Percentiles rank a stretch among this genome's conserved stretches.
These are phyloP conservation scores for Lasioglossum villosulum DNA, from an alignment of 2,888 invertebrate species.

Conservation along the genomic window DNA sequence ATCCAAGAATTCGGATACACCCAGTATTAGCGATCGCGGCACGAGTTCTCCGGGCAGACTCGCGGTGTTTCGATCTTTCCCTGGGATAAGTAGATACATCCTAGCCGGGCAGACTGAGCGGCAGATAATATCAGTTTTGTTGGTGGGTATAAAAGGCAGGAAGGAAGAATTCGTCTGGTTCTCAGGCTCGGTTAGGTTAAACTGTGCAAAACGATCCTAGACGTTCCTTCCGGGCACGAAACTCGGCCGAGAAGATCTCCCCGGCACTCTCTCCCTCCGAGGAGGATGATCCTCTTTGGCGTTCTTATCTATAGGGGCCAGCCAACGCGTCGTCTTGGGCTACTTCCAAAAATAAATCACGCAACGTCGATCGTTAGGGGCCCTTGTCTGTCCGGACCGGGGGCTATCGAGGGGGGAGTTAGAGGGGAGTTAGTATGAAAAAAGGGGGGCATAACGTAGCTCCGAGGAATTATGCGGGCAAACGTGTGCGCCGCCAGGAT, in stretches of 20 bases:
- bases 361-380: constrained; percentile 77
- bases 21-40: background rate
- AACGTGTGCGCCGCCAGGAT: constrained; percentile 67
- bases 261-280: background rate
- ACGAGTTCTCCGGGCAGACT: background rate
- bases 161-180: constrained; percentile 61
- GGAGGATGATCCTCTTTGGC: constrained; percentile 26
- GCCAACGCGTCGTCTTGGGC: constrained; percentile 48
- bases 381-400: constrained; percentile 37
- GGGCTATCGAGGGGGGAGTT: constrained; percentile 15
- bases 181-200: constrained; percentile 68
- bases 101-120: constrained; percentile 27
- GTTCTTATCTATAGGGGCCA: constrained; percentile 57
- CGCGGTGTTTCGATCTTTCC: constrained; percentile 3
- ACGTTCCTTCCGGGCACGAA: constrained; percentile 76
- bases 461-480: constrained; percentile 75
- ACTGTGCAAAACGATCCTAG: constrained; percentile 75
- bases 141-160: constrained; percentile 51
- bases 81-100: constrained; percentile 20
- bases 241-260: constrained; percentile 35
- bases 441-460: constrained; percentile 52
- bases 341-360: constrained; percentile 81
- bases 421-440: constrained; percentile 21
- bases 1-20: background rate
- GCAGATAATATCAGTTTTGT: constrained; percentile 57